A percentile compares a stretch with the other conserved stretches of the same genome.
Evolutionary conservation across 2,113 vertebrate species (phyloP).

Genomic region (Brachyistius frenatus): DNA sequence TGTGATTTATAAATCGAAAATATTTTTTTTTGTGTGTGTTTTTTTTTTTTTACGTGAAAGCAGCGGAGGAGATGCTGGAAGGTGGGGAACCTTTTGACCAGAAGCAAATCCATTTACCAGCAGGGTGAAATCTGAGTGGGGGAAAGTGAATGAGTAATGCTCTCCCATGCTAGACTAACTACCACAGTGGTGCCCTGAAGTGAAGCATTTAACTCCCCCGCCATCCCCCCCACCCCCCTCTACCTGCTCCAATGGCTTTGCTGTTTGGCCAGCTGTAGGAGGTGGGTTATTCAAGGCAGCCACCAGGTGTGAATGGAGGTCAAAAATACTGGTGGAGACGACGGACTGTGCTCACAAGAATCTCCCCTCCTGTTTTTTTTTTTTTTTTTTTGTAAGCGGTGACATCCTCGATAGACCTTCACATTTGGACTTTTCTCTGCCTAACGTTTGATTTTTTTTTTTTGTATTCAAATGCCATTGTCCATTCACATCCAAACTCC

Average conservation of each 20-base stretch:
- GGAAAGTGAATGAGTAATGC: conserved; percentile 70
- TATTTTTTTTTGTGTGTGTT: no score
- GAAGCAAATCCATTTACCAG: conserved; percentile 69
- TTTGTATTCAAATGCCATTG: conserved; percentile 3
- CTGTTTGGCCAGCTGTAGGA: conserved; percentile 50
- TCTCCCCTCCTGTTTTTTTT: not conserved
- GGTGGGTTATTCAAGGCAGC: conserved; percentile 41
- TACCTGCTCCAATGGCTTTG: conserved; percentile 40
- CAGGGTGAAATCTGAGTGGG: conserved; percentile 45
- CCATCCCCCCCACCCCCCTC: conserved; percentile 36
- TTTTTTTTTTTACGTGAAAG: conserved; percentile 39
- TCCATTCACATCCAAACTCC: no score
- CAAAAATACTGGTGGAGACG: conserved; percentile 6
- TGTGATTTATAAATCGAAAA: conserved; percentile 72
- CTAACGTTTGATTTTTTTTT: not conserved
- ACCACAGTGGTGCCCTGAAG: conserved; percentile 64
- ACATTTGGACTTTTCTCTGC: not conserved
- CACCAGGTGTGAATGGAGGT: conserved; percentile 24
- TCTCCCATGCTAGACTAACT: conserved; percentile 55
- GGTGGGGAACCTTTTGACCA: conserved; percentile 57
- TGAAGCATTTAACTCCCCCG: conserved; percentile 64
- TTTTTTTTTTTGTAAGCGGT: not conserved
- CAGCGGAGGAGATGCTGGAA: conserved; percentile 1
- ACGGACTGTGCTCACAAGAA: conserved; percentile 2
- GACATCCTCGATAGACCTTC: not conserved